Evolutionary conservation across 2,113 vertebrate genomes (phyloP).

Genomic region (Mellivora capensis): DNA sequence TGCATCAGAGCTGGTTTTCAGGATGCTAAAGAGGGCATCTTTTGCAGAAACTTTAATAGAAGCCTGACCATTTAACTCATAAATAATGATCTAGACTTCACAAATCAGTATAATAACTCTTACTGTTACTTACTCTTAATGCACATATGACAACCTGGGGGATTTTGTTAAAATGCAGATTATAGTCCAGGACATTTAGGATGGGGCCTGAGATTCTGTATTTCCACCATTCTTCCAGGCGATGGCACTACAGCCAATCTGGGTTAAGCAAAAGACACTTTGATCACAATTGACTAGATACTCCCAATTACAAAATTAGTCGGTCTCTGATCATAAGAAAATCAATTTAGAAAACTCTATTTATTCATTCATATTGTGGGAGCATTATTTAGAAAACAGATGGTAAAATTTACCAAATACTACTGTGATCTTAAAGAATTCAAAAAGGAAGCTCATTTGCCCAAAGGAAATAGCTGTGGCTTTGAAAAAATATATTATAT

Average conservation of each 20-base stretch:
- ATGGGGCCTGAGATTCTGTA: neutral
- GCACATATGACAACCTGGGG: neutral
- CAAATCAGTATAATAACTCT: neutral
- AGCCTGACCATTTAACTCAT: neutral
- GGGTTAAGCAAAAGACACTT: neutral
- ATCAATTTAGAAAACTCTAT: neutral
- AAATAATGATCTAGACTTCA: neutral
- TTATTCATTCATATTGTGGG: neutral
- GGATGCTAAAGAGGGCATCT: neutral
- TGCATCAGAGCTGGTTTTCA: neutral
- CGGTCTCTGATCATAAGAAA: neutral
- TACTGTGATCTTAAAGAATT: neutral
- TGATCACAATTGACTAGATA: neutral
- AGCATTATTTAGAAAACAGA: neutral
- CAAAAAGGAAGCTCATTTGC: neutral
- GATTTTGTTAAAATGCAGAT: constrained; percentile 7
- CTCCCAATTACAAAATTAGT: neutral
- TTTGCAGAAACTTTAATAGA: constrained; percentile 39
- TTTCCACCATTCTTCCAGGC: neutral
- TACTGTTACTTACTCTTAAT: neutral
- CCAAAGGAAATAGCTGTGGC: constrained; percentile 19
- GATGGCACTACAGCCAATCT: neutral
- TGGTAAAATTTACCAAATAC: neutral
- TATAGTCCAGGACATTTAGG: neutral
- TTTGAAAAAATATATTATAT: constrained; percentile 6